Base-by-base conservation (phyloP, 2,113 vertebrate species). In the Cololabis saira region DNA sequence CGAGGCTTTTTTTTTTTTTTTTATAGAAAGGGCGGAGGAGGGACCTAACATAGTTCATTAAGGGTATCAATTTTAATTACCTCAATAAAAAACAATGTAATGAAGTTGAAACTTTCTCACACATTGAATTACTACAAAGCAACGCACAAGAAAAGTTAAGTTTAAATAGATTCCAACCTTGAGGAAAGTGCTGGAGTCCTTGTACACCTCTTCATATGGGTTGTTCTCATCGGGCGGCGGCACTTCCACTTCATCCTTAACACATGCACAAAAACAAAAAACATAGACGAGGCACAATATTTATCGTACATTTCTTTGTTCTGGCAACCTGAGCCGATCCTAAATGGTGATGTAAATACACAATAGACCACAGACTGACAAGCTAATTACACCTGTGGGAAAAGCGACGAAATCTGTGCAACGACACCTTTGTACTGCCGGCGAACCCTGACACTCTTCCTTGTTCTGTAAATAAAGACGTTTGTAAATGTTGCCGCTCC, bases 171-270 rank as follows among this genome's bases (percentile, higher is more conserved):
- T 45, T 10, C 75, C 67, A 82, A 98, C 97, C 96, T 99, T 99
- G 6, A 99, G 93, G 59, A 99, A 99, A 24, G 98, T 99, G 87
- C 97, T 99, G 40, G 98, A 99, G 86, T 99, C 97, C 83, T 99
- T 99, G 86, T 99, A 99, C 79, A 98, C 95, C 78, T 98, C 97
- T 75, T 99, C 96, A 53, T 97, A 99, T 0, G 95, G 96, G 62
- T 95, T 89, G 68, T 92, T 95, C 78, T 97, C 96, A 60, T 98
- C 97, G 15, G 93, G 93, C 56, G 93, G 96, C 64, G 94, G 96
- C 67, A 95, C 89, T 84, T 98, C 98, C 67, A 96, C 86, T 68
- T 96, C 95, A 90, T 98, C 96, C 98, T 99, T 37, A 82, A 53
- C 5, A 59, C 49, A 65, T 8, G 52, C 53, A 51, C 17, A 40